A percentile compares a stretch with the other conserved stretches of the same genome.
Evolutionary conservation across 2,888 invertebrate genomes (phyloP).

Genomic region (Tiliacea citrago): DNA sequence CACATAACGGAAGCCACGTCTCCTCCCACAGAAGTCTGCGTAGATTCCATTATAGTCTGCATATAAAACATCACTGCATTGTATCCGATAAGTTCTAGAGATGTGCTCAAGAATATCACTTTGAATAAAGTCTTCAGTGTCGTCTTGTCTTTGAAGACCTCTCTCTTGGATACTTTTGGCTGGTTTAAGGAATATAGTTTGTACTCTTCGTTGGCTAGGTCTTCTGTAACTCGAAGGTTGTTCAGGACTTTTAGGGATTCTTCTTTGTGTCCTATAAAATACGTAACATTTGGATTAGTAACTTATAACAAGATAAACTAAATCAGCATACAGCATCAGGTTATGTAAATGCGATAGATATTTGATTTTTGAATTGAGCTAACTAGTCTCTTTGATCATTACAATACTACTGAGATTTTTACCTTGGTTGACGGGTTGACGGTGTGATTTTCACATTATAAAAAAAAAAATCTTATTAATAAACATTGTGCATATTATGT

Average conservation of each 20-base stretch:
- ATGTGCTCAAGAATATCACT: slow-evolving; percentile 24
- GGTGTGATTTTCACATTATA: too few species aligned
- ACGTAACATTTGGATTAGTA: background rate
- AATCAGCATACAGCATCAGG: background rate
- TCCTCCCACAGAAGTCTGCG: slow-evolving; percentile 23
- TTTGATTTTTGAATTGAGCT: background rate
- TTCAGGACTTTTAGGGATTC: slow-evolving; percentile 9
- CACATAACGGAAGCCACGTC: slow-evolving; percentile 24
- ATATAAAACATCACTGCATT: slow-evolving; percentile 30
- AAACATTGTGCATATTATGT: too few species aligned
- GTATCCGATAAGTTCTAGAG: slow-evolving; percentile 27
- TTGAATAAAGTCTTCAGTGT: slow-evolving; percentile 28
- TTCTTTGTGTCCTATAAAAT: slow-evolving; percentile 24
- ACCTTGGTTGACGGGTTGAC: background rate
- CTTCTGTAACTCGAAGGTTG: slow-evolving; percentile 30
- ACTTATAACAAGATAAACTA: background rate
- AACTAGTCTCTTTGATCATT: background rate
- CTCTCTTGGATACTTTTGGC: background rate
- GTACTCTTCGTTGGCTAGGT: slow-evolving; percentile 29
- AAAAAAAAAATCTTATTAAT: too few species aligned
- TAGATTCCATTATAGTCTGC: slow-evolving; percentile 30
- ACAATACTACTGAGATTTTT: background rate
- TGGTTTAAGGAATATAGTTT: slow-evolving; percentile 32
- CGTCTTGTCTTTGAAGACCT: slow-evolving; percentile 23
- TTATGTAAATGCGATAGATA: background rate